These are phyloP conservation scores for Ailurus styani DNA, from an alignment of 2,113 vertebrate species.

Conservation along the genomic window DNA sequence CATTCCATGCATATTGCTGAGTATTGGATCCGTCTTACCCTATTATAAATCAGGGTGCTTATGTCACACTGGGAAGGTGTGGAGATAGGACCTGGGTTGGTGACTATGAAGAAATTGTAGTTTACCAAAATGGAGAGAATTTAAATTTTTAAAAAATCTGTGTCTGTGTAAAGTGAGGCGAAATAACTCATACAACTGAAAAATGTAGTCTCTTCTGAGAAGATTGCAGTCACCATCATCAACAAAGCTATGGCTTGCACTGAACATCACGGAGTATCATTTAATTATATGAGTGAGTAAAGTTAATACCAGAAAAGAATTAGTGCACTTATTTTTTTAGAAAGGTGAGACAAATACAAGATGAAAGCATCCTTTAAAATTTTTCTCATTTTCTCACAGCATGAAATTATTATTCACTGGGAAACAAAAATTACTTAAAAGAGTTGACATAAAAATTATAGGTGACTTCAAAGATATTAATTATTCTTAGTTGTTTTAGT, in stretches of 20 bases:
- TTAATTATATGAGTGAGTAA: conserved; percentile 54
- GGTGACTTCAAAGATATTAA: conserved; percentile 52
- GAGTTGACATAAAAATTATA: conserved; percentile 68
- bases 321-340: conserved; percentile 41
- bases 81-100: not conserved
- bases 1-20: not conserved
- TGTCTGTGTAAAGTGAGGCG: not conserved
- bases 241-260: not conserved
- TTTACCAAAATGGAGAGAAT: not conserved
- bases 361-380: conserved; percentile 33
- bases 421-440: conserved; percentile 65
- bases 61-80: not conserved
- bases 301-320: conserved; percentile 41
- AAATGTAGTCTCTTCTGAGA: conserved; percentile 27
- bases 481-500: conserved; percentile 35
- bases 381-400: conserved; percentile 43
- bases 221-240: conserved; percentile 48
- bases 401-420: conserved; percentile 51
- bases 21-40: not conserved
- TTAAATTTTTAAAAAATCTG: conserved; percentile 36
- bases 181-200: conserved; percentile 14
- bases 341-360: conserved; percentile 45
- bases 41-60: not conserved
- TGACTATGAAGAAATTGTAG: conserved; percentile 37
- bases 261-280: not conserved